Evolutionary conservation across 2,113 vertebrate genomes (phyloP).

Genomic region (Varanus salvator): DNA sequence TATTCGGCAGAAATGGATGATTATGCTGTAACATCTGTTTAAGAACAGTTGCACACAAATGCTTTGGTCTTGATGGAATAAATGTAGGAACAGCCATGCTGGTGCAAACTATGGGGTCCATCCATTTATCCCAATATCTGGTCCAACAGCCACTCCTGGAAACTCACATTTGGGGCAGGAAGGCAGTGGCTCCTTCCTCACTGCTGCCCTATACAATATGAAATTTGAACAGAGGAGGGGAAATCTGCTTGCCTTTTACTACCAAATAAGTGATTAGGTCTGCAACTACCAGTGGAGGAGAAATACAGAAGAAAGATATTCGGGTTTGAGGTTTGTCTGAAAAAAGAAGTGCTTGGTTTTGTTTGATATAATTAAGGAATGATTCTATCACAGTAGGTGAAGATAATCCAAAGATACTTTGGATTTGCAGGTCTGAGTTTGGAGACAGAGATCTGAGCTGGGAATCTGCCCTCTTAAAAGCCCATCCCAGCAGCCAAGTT

Average conservation of each 20-base stretch:
- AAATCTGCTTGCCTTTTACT: accelerated
- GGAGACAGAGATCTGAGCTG: too few relatives aligned
- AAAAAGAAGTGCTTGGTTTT: conserved; percentile 10
- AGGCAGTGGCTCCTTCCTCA: background rate
- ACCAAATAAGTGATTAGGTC: background rate
- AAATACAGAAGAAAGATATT: background rate
- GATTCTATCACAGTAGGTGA: too few relatives aligned
- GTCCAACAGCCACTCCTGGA: background rate
- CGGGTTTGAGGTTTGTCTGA: conserved; percentile 26
- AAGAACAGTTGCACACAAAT: background rate
- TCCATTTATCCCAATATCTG: background rate
- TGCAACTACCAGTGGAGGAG: background rate
- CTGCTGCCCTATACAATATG: background rate
- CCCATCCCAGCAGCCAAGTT: too few relatives aligned
- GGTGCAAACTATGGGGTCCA: too few relatives aligned
- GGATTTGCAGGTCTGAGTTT: too few relatives aligned
- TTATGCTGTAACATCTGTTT: background rate
- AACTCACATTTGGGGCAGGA: background rate
- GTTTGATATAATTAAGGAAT: background rate
- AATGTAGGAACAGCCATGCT: background rate
- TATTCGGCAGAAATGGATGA: background rate
- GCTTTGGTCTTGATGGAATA: background rate
- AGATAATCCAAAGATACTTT: too few relatives aligned
- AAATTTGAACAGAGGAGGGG: background rate
- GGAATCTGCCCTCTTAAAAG: too few relatives aligned